phyloP scores from a whole-genome alignment of 2,113 vertebrate species.

The Lophochroa leadbeateri region DNA sequence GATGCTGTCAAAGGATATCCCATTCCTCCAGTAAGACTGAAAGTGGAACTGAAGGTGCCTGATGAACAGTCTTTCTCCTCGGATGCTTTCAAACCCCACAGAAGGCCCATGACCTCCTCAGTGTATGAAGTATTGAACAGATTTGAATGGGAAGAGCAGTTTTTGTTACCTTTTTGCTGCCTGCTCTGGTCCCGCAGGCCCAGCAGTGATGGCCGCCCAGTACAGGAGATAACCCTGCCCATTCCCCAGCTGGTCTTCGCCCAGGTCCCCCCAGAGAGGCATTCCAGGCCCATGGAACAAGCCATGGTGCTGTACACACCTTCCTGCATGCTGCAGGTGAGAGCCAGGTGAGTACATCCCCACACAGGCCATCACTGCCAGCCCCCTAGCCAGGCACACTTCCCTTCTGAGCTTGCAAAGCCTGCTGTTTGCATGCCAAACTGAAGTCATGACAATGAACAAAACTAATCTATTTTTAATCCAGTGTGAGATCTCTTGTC shows the following conservation, averaged over 20 bases:
- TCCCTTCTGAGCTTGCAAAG: not conserved
- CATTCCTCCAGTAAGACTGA: not conserved
- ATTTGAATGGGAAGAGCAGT: not conserved
- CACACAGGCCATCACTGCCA: not conserved
- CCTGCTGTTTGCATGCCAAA: not conserved
- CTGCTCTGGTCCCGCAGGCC: not conserved
- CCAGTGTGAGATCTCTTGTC: not conserved
- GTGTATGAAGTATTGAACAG: not conserved
- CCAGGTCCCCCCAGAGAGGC: rapidly evolving
- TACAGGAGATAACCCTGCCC: not conserved
- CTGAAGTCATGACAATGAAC: not conserved
- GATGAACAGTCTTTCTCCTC: not conserved
- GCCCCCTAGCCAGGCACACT: not conserved
- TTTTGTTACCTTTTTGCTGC: not conserved
- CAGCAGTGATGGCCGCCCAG: rapidly evolving
- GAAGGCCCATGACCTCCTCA: not conserved
- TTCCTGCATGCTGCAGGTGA: not conserved
- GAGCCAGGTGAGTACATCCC: not conserved
- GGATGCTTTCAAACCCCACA: not conserved
- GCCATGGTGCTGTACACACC: not conserved
- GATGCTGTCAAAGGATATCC: not conserved
- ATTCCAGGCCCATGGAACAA: not conserved
- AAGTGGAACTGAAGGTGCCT: not conserved
- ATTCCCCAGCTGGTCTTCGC: not conserved
- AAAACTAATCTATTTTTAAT: constrained; percentile 30